Percentiles rank a stretch among this genome's conserved stretches.
Evolutionary conservation across 2,113 vertebrate genomes (phyloP).

Genomic region (Nothoprocta pentlandii): DNA sequence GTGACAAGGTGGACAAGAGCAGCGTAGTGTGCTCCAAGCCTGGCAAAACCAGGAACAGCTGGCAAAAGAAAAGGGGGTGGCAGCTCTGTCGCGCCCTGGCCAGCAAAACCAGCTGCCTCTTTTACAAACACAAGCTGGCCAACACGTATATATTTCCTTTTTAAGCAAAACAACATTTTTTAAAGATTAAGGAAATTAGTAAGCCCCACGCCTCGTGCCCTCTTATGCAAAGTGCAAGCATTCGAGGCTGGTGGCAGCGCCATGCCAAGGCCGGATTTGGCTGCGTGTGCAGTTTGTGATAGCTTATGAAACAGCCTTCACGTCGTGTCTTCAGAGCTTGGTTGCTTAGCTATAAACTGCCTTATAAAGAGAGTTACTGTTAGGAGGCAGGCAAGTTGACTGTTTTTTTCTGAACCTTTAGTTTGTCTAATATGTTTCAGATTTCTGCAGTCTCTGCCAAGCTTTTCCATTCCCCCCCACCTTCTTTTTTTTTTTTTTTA

Average conservation of each 20-base stretch:
- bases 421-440: constrained; percentile 74
- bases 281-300: not conserved
- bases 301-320: constrained; percentile 58
- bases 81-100: not conserved
- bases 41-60: not conserved
- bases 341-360: constrained; percentile 45
- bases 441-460: constrained; percentile 65
- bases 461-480: constrained; percentile 36
- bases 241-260: constrained; percentile 18
- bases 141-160: not conserved
- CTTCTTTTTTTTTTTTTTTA: constrained; percentile 7
- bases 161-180: not conserved
- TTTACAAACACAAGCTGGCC: not conserved
- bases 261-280: constrained; percentile 18
- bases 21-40: not conserved
- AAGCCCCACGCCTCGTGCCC: not conserved
- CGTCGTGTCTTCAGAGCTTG: not conserved
- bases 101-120: not conserved
- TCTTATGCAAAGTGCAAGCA: not conserved
- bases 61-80: not conserved
- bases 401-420: constrained; percentile 57
- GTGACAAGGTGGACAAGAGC: not conserved
- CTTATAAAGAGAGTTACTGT: constrained; percentile 64
- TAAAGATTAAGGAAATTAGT: not conserved
- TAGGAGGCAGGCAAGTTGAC: constrained; percentile 47